phyloP scores from a whole-genome alignment of 2,888 invertebrate genomes.

The Bembecia ichneumoniformis region DNA sequence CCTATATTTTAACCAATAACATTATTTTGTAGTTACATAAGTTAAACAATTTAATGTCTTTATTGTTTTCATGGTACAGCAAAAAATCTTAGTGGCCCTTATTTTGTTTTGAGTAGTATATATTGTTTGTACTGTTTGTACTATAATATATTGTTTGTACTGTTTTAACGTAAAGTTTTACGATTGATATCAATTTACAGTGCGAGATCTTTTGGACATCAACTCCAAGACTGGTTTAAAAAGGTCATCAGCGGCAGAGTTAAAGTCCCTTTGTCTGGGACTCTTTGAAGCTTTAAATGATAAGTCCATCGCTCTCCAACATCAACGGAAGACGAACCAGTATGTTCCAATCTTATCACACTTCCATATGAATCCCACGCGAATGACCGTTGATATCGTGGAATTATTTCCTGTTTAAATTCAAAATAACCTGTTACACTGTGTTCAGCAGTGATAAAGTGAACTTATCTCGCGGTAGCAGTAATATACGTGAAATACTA shows the following conservation, averaged over 20 bases:
- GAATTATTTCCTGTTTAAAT: too few species aligned
- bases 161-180: not conserved
- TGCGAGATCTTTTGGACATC: constrained; percentile 80
- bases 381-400: too few species aligned
- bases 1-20: too few species aligned
- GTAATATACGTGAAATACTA: too few species aligned
- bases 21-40: too few species aligned
- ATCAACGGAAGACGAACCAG: constrained; percentile 91
- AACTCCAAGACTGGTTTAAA: constrained; percentile 56
- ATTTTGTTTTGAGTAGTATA: not conserved
- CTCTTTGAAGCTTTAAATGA: constrained; percentile 88
- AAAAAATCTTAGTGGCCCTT: too few species aligned
- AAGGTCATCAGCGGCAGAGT: constrained; percentile 76
- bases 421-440: too few species aligned
- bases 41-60: too few species aligned
- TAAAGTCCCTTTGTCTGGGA: constrained; percentile 83
- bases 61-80: too few species aligned
- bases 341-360: constrained; percentile 32
- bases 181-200: constrained; percentile 49
- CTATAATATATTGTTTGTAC: not conserved
- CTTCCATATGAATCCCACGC: too few species aligned
- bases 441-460: too few species aligned
- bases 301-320: constrained; percentile 85
- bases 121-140: not conserved
- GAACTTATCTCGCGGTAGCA: too few species aligned